Evolutionary conservation across 2,113 vertebrate species (phyloP), one percentile per base, ranked within the genome.

Genomic region (Caranx ignobilis): DNA sequence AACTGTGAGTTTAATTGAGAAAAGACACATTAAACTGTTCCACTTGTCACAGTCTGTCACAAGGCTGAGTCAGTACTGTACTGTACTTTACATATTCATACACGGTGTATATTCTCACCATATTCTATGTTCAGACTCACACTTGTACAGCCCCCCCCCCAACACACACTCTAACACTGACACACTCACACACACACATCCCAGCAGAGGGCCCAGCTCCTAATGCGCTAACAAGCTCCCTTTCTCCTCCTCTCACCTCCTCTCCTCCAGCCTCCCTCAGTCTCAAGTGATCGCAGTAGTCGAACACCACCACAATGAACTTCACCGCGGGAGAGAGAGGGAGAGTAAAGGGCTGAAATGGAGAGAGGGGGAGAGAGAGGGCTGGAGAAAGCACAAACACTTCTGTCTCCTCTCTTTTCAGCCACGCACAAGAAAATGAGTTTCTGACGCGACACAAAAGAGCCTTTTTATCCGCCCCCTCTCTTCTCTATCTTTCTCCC

Each of bases 361-460:
- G 95, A 94, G 95, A 95, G 94, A 91, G 76, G 8, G 37, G 37
- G 96, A 96, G 96, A 92, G 93, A 52, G 94, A 60, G 61, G 63
- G 64, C 41, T 92, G 91, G 89, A 95, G 95, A 96, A 95, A 95
- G 95, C 95, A 95, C 94, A 94, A 96, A 96, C 95, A 94, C 95
- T 96, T 97, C 96, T 95, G 95, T 94, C 94, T 79, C 70, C 79
- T 74, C 85, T 91, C 90, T 96, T 97, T 97, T 96, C 96, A 98
- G 96, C 95, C 95, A 95, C 95, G 94, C 71, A 82, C 95, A 96
- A 88, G 96, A 99, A 98, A 98, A 98, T 97, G 95, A 97, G 97
- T 97, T 98, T 97, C 96, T 97, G 96, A 96, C 96, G 96, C 96
- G 93, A 96, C 95, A 98, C 97, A 98, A 98, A 97, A 96, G 96